Conservation (phyloP, 2,113 vertebrate species). For the Ahaetulla prasina region DNA sequence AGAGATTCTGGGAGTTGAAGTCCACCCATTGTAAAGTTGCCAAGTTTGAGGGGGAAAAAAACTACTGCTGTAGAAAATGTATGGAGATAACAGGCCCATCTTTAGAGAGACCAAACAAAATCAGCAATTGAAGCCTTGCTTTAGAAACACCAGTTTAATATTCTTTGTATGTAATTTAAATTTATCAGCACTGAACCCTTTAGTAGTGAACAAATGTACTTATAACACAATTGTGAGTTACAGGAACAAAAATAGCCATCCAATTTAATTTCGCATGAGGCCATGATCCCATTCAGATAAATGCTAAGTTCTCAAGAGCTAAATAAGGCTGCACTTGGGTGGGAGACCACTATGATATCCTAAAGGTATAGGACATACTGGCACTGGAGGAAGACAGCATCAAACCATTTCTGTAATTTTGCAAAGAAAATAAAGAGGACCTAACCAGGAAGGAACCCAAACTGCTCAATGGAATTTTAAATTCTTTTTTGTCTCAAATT, state of each 20-base stretch:
- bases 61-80: constrained; percentile 28
- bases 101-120: background rate
- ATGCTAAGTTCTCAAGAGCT: background rate
- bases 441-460: background rate
- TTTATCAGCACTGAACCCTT: background rate
- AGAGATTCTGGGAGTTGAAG: background rate
- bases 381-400: background rate
- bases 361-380: background rate
- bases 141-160: background rate
- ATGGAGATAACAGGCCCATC: constrained; percentile 37
- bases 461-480: background rate
- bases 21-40: background rate
- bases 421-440: background rate
- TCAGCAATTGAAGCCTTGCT: background rate
- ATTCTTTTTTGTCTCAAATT: background rate
- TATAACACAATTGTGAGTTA: background rate
- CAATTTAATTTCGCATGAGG: background rate
- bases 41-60: background rate
- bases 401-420: background rate
- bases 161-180: background rate
- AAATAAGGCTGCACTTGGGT: background rate
- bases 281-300: too few species aligned
- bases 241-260: background rate
- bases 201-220: background rate
- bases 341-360: background rate